A percentile compares a stretch with the other conserved stretches of the same genome.
phyloP scores from a whole-genome alignment of 2,113 vertebrate species.

The Notothenia rossii region DNA sequence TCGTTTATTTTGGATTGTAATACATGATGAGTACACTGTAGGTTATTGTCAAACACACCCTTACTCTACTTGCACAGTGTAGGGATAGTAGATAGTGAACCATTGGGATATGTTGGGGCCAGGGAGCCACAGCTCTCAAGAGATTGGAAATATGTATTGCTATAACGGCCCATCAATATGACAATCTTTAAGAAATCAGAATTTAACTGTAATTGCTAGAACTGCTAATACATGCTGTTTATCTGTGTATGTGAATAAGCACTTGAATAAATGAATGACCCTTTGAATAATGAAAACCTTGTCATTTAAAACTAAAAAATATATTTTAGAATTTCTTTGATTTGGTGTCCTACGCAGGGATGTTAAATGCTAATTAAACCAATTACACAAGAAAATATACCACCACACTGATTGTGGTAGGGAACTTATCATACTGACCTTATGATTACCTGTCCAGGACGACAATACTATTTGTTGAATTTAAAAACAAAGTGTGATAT shows the following conservation, averaged over 20 bases:
- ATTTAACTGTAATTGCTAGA: not conserved
- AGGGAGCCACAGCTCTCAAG: conserved; percentile 39
- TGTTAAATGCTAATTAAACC: not conserved
- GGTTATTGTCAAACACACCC: conserved; percentile 10
- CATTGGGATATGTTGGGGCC: not conserved
- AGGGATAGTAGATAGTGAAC: conserved; percentile 14
- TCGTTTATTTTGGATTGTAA: conserved; percentile 47
- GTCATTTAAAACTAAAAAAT: not conserved
- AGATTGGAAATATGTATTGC: conserved; percentile 36
- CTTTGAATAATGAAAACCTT: not conserved
- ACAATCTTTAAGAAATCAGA: not conserved
- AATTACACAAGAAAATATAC: not conserved
- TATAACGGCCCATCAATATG: conserved; percentile 12
- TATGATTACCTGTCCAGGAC: not conserved
- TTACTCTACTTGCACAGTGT: conserved; percentile 14
- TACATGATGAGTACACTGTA: conserved; percentile 21
- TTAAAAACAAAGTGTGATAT: not conserved
- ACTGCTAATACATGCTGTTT: not conserved
- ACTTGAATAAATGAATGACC: not conserved
- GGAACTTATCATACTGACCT: not conserved
- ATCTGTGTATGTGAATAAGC: not conserved
- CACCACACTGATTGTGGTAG: not conserved
- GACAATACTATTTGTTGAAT: conserved; percentile 4
- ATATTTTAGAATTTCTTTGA: not conserved
- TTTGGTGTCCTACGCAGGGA: not conserved